Percentiles rank a stretch among this genome's conserved stretches.
These are phyloP conservation scores for Leuctra nigra DNA, from an alignment of 2,888 invertebrate genomes.

Conservation along the genomic window DNA sequence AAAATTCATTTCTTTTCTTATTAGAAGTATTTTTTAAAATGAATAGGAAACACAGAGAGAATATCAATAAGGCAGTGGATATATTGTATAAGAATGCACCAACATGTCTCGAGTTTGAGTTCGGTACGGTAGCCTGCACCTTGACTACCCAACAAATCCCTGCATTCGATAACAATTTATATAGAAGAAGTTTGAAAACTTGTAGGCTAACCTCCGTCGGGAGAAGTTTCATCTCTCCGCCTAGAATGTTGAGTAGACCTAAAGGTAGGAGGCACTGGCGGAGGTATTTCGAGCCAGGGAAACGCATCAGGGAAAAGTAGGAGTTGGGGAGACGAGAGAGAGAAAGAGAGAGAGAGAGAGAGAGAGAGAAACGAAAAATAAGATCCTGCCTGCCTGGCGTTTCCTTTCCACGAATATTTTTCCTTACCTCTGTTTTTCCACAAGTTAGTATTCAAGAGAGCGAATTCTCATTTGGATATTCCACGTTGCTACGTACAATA, in stretches of 20 bases:
- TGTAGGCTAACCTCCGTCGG: constrained; percentile 15
- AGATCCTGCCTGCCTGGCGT: constrained; percentile 9
- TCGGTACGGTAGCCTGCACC: not conserved
- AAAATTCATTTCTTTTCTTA: too few relatives aligned
- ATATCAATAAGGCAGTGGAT: too few relatives aligned
- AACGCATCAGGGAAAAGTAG: constrained; percentile 12
- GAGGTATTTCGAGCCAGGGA: constrained; percentile 4
- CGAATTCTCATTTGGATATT: constrained; percentile 15
- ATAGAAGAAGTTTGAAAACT: constrained; percentile 16
- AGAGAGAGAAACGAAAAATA: constrained; percentile 10
- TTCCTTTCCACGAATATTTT: constrained; percentile 9
- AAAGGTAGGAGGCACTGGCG: constrained; percentile 8
- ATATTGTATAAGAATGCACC: too few relatives aligned
- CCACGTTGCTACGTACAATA: not conserved
- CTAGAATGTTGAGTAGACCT: constrained; percentile 16
- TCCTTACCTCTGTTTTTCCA: constrained; percentile 8
- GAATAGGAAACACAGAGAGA: not conserved
- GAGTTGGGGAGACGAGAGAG: not conserved
- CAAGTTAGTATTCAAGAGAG: constrained; percentile 13
- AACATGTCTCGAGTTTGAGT: not conserved
- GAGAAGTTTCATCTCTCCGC: constrained; percentile 13
- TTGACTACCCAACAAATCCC: constrained; percentile 9
- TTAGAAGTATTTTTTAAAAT: not conserved
- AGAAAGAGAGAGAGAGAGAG: constrained; percentile 8
- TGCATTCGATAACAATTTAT: constrained; percentile 19